Base-by-base conservation (phyloP, 2,888 invertebrate genomes). In the Trissolcus japonicus region DNA sequence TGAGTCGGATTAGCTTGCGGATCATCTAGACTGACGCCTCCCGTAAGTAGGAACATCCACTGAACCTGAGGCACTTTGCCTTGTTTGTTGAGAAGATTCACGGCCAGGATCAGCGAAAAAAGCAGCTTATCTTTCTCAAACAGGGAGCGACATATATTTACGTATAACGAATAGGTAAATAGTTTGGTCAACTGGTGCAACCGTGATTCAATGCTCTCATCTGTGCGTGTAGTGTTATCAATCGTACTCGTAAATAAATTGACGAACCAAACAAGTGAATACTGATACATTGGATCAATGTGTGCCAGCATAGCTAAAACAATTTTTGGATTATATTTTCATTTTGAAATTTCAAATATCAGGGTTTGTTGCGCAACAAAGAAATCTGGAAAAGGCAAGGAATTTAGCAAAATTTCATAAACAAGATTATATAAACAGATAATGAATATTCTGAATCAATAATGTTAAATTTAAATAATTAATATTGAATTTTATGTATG, bases 211-310 rank as follows among this genome's bases (percentile, higher is more conserved):
- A 98, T 94, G 79, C 96, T 94, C 79, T 96, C 94, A 80, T 97
- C 96, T 16, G 93, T 94, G 82, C 93, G 93, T 80, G 95, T 94
- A 0, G 96, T 95, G 83, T 95, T 95, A 82, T 97, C 96, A 74
- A 98, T 97, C 46, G 96, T 94, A 35, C 93, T 91, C 81, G 94
- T 94, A 89, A 95, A 98, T 56, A 98, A 91, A 82, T 95, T 94
- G 85, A 98, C 95, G 89, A 97, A 98, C 98, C 98, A 98, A 2
- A 93, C 93, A 82, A 98, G 90, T 0, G 98, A 98, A 88, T 98
- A 98, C 88, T 98, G 98, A 89, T 98, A 98, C 98, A 98, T 98
- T 4, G 98, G 97, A 90, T 98, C 98, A 82, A 98, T 96, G 86
- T 95, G 94, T 6, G 97, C 95, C 85, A 98, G 90, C 62, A 97